Base-by-base conservation (phyloP, 2,888 invertebrate species). In the Rhingia rostrata region DNA sequence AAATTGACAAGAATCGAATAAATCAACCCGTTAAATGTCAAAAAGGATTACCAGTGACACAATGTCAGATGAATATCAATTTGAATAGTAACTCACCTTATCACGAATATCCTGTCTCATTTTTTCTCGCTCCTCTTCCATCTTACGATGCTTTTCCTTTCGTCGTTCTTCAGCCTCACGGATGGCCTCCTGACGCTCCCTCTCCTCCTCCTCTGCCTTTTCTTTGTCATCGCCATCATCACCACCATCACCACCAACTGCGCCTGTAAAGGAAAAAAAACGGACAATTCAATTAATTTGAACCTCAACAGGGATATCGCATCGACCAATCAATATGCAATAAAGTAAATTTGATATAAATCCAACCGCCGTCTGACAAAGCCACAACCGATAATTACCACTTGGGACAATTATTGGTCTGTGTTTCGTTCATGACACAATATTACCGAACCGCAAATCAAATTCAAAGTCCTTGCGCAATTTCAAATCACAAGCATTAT, bases 81-180 rank as follows among this genome's bases (percentile, higher is more conserved):
- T 22, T 22, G 22, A 22, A 22, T 22, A 22, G 22, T 2, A 22
- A 88, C 93, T 92, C 91, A 99, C 99, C 97, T 99, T 99, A 93
- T 99, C 98, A 93, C 99, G 95, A 92, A 99, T 99, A 92, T 98
- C 98, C 93, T 99, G 98, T 91, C 99, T 94, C 98, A 99, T 98
- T 93, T 97, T 97, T 93, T 99, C 99, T 88, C 99, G 93, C 92
- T 99, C 99, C 91, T 97, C 98, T 92, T 99, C 99, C 98, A 99
- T 98, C 93, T 99, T 99, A 91, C 99, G 95, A 93, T 99, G 99
- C 92, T 99, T 99, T 93, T 99, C 99, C 94, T 99, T 98, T 92
- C 99, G 95, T 90, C 98, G 94, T 88, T 99, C 99, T 92, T 99
- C 99, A 79, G 98, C 98, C 93, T 99, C 99, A 88, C 96, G 94